phyloP scores from a whole-genome alignment of 2,113 vertebrate species.

The Falcunculus frontatus region DNA sequence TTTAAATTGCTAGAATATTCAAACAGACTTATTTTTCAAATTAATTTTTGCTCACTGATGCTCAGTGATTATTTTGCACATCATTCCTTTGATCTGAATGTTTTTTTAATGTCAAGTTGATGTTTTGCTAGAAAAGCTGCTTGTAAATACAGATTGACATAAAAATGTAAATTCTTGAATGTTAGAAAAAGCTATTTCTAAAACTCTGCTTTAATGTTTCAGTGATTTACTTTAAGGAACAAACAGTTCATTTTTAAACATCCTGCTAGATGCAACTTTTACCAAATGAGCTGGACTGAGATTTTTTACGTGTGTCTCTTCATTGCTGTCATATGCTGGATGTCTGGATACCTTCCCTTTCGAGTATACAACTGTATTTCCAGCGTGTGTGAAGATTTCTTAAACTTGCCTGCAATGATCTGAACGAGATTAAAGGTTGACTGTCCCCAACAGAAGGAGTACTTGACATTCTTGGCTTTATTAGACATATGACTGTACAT shows the following conservation, averaged over 20 bases:
- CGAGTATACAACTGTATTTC: fast-evolving
- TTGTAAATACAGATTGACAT: conserved; percentile 32
- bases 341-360: background rate
- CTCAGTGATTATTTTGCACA: background rate
- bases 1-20: background rate
- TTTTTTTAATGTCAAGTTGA: background rate
- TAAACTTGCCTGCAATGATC: background rate
- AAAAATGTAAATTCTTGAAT: conserved; percentile 47
- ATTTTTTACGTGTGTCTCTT: background rate
- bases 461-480: background rate
- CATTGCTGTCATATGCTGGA: background rate
- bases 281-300: background rate
- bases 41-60: background rate
- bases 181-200: conserved; percentile 17
- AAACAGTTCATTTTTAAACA: conserved; percentile 51
- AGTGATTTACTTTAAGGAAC: conserved; percentile 14
- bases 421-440: background rate
- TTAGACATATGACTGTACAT: background rate
- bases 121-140: conserved; percentile 30
- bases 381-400: background rate
- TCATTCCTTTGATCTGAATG: background rate
- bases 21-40: background rate
- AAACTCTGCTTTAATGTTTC: conserved; percentile 39
- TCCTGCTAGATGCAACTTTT: conserved; percentile 23
- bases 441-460: background rate